Percentiles rank a stretch among this genome's conserved stretches.
Conservation (phyloP, 2,113 vertebrate genomes). For the Lagopus muta region DNA sequence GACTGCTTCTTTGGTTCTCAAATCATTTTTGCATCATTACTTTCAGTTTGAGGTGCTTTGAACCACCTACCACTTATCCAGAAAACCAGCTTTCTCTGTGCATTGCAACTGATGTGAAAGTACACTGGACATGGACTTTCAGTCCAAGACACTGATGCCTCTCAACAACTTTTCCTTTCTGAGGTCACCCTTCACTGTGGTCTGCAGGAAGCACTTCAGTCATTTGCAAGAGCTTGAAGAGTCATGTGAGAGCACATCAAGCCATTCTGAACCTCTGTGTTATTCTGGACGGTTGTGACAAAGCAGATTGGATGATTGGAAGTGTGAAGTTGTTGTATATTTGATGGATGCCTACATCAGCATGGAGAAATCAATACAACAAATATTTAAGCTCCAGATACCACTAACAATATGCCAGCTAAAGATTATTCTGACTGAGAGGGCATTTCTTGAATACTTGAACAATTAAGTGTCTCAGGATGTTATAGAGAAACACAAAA, state of each 20-base stretch:
- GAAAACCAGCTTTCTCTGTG: neutral
- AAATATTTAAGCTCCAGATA: conserved; percentile 15
- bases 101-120: neutral
- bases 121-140: neutral
- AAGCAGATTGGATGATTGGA: neutral
- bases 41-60: neutral
- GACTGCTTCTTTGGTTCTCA: neutral
- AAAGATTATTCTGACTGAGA: neutral
- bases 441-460: neutral
- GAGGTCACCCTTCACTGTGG: neutral
- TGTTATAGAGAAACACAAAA: neutral
- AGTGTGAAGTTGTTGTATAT: neutral
- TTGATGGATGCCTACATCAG: neutral
- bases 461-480: neutral
- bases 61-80: neutral
- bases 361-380: neutral
- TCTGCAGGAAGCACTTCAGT: neutral
- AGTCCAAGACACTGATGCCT: neutral
- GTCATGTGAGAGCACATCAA: neutral
- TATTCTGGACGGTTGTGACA: neutral
- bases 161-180: neutral
- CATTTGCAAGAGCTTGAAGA: neutral
- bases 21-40: neutral
- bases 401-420: neutral
- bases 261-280: neutral